Evolutionary conservation across 2,797 vertebrate genomes (phyloP), one percentile per base, ranked within the genome.

Genomic region (Peromyscus nudipes): DNA sequence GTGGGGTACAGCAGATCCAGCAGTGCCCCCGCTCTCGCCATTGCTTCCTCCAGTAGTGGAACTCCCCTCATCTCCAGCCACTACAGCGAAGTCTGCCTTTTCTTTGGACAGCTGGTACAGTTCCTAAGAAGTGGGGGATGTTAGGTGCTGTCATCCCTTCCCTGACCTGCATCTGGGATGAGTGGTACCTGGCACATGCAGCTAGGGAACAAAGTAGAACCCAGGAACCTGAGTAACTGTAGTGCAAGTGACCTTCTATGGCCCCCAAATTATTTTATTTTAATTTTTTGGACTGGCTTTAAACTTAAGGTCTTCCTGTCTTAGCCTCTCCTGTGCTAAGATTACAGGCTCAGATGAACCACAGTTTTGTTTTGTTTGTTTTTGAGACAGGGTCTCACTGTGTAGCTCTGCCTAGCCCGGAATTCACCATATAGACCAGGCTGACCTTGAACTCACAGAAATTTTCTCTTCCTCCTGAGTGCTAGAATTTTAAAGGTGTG

Each of bases 81-180:
- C 98, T 76, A 99, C 98, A 21, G 96, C 98, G 85, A 99, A 99
- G 98, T 99, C 99, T 0, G 98, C 98, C 96, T 99, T 99, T 97
- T 99, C 99, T 97, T 99, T 99, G 6, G 99, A 99, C 89, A 99
- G 98, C 14, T 99, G 99, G 98, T 98, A 99, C 67, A 99, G 99
- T 92, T 99, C 99, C 99, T 99, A 95, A 67, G 69, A 82, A 94
- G 3, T 92, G 88, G 57, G 90, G 37, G 34, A 83, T 0, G 2
- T 52, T 3, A 10, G 8, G 40, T 55, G 62, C 4, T n/a, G 11
- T 57, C 52, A 77, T 77, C 79, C 62, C 43, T 79, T 71, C 34
- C 49, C 7, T 75, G 67, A 60, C 64, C 37, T 43, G 23, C 16
- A 16, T 73, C 9, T 57, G n/a, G 25, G 49, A 49, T 52, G 49